A percentile compares a stretch with the other conserved stretches of the same genome.
These are phyloP conservation scores for Oreohelix idahoensis DNA, from an alignment of 1,140 invertebrate genomes.

Conservation along the genomic window DNA sequence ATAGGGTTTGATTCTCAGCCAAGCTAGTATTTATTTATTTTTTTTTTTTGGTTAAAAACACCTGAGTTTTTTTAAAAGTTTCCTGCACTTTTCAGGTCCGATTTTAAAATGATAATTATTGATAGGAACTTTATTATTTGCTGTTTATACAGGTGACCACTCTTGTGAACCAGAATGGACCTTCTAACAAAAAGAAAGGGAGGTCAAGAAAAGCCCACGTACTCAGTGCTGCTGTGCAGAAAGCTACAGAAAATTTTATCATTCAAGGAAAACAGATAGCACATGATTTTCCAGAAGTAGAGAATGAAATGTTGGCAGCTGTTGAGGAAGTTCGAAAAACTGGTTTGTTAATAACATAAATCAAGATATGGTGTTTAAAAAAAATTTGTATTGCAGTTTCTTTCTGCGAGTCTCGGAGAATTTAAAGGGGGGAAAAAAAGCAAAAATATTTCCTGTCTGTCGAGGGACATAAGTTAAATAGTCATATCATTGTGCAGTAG, in stretches of 20 bases:
- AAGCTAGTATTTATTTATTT: no score
- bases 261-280: conserved; percentile 93
- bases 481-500: no score
- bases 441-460: no score
- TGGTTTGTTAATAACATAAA: conserved; percentile 53
- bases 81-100: no score
- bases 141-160: conserved; percentile 82
- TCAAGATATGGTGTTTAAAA: background rate
- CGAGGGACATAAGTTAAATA: no score
- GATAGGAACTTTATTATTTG: no score
- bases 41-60: background rate
- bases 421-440: no score
- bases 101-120: no score
- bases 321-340: conserved; percentile 78
- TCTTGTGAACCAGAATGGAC: conserved; percentile 95
- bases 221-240: conserved; percentile 94
- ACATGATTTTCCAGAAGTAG: conserved; percentile 96
- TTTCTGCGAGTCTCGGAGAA: no score
- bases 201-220: conserved; percentile 97
- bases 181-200: conserved; percentile 96
- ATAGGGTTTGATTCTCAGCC: no score
- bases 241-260: conserved; percentile 93
- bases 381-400: no score
- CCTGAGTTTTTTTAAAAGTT: no score
- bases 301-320: conserved; percentile 94